Percentiles rank a stretch among this genome's conserved stretches.
These are phyloP conservation scores for Tokudaia tokunoshimensis DNA, from an alignment of 2,797 vertebrate genomes.

Conservation along the genomic window DNA sequence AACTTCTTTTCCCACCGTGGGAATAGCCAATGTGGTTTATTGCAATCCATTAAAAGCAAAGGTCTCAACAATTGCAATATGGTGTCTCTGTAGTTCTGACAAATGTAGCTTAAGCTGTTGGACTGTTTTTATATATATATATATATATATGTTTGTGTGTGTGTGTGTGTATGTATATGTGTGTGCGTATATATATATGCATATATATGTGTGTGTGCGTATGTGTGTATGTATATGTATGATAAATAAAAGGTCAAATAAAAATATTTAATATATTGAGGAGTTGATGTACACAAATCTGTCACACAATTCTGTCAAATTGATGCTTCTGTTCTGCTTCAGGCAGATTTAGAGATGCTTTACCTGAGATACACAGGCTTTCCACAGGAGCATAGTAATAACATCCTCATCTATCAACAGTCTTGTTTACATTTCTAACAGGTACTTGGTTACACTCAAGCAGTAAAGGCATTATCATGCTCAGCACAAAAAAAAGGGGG, in stretches of 20 bases:
- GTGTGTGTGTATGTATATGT: too few species aligned
- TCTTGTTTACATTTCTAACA: slow-evolving; percentile 78
- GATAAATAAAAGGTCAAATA: neutral
- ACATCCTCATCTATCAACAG: slow-evolving; percentile 64
- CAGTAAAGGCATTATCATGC: slow-evolving; percentile 68
- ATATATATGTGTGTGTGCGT: too few species aligned
- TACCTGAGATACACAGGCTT: slow-evolving; percentile 58
- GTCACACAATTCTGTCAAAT: neutral
- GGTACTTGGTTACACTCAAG: slow-evolving; percentile 66
- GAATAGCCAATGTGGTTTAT: slow-evolving; percentile 74
- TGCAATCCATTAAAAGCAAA: slow-evolving; percentile 68
- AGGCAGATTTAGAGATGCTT: slow-evolving; percentile 28
- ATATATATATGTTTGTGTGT: neutral
- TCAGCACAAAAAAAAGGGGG: slow-evolving; percentile 35
- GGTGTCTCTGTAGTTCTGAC: slow-evolving; percentile 46
- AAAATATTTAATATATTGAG: slow-evolving; percentile 54
- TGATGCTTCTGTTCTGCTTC: neutral
- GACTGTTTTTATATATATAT: neutral
- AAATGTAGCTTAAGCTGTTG: neutral
- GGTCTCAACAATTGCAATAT: slow-evolving; percentile 64
- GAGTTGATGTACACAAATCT: neutral
- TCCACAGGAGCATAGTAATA: slow-evolving; percentile 55
- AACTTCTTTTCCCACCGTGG: slow-evolving; percentile 57
- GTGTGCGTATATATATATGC: too few species aligned
- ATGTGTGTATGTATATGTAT: too few species aligned